These are phyloP conservation scores for Stercorarius parasiticus DNA, from an alignment of 2,113 vertebrate species.

Conservation along the genomic window DNA sequence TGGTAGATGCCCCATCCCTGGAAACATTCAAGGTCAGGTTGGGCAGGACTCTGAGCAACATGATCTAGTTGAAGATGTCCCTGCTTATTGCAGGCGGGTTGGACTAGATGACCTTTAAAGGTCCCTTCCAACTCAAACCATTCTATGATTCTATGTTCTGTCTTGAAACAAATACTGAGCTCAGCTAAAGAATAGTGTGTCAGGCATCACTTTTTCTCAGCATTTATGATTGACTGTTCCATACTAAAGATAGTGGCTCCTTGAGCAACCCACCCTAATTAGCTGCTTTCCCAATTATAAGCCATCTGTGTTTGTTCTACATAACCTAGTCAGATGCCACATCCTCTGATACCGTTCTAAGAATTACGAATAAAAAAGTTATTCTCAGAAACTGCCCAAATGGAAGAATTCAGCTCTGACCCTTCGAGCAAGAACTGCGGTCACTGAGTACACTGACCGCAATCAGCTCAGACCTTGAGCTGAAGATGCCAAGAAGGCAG, in stretches of 20 bases:
- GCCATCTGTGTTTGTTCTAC: background rate
- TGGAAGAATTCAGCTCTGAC: background rate
- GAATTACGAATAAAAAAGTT: background rate
- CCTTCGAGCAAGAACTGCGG: background rate
- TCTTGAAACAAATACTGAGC: background rate
- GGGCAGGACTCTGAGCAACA: background rate
- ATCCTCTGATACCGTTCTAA: background rate
- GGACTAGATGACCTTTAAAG: background rate
- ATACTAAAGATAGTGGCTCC: background rate
- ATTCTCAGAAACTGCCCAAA: background rate
- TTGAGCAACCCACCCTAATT: background rate
- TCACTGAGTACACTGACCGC: background rate
- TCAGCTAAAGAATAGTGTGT: background rate
- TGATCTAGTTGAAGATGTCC: background rate
- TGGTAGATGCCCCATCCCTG: background rate
- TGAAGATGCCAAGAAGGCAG: background rate
- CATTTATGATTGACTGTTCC: background rate
- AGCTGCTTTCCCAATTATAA: background rate
- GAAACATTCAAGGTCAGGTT: background rate
- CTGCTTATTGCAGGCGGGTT: background rate
- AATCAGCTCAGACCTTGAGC: background rate
- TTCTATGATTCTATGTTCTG: background rate
- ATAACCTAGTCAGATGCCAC: background rate
- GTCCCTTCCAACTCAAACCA: background rate
- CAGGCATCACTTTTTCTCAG: background rate